phyloP scores from a whole-genome alignment of 2,888 invertebrate genomes.

The Sinelater perroti region DNA sequence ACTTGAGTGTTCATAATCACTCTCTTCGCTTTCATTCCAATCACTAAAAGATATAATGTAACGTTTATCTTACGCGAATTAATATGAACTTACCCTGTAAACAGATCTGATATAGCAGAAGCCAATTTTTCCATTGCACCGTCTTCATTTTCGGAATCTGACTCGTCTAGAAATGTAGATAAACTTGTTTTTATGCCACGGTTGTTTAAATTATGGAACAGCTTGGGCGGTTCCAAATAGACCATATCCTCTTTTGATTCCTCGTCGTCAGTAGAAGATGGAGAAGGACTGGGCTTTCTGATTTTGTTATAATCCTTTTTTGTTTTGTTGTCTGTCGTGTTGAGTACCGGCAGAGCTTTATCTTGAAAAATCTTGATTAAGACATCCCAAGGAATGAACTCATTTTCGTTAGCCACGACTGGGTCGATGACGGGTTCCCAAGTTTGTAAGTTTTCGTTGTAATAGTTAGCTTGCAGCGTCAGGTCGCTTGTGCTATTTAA shows the following conservation, averaged over 20 bases:
- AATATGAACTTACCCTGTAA: conserved; percentile 69
- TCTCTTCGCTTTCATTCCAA: conserved; percentile 61
- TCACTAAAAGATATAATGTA: conserved; percentile 48
- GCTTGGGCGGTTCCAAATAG: conserved; percentile 57
- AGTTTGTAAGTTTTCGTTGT: conserved; percentile 58
- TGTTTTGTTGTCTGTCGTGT: conserved; percentile 46
- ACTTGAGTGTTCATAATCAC: conserved; percentile 64
- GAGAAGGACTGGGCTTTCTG: conserved; percentile 48
- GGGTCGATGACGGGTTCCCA: conserved; percentile 91
- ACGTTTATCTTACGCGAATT: too few relatives aligned
- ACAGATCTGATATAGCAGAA: conserved; percentile 78
- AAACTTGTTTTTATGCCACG: conserved; percentile 62
- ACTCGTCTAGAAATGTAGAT: conserved; percentile 68
- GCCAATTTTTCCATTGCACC: conserved; percentile 75
- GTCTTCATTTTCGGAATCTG: conserved; percentile 79
- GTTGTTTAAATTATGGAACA: conserved; percentile 51
- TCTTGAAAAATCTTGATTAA: conserved; percentile 71
- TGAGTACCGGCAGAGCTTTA: conserved; percentile 54
- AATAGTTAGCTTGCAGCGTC: conserved; percentile 62
- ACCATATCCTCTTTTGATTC: conserved; percentile 61
- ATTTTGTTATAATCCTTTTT: conserved; percentile 43
- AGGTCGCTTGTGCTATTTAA: conserved; percentile 58
- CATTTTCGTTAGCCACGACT: conserved; percentile 70
- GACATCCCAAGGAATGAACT: conserved; percentile 77
- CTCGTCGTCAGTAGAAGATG: conserved; percentile 55